Base-by-base conservation (phyloP, 2,113 vertebrate genomes). In the Amphiprion ocellaris region DNA sequence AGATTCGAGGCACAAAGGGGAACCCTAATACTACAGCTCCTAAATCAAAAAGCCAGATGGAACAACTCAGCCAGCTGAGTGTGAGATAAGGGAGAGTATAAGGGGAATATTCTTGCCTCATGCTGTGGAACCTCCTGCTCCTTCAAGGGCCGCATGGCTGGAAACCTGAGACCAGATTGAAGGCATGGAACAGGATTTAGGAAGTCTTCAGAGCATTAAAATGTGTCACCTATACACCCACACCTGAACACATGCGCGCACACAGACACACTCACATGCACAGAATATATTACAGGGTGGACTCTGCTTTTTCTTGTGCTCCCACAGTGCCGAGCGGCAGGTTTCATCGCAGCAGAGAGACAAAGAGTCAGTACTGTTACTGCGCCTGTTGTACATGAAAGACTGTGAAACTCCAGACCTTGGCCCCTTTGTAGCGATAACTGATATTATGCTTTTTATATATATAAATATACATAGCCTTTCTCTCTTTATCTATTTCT, bases 371-470 rank as follows among this genome's bases (percentile, higher is more conserved):
- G 86, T 39, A 63, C 83, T 69, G 82, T 68, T 79, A 59, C 79
- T 60, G 75, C 69, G 23, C 77, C 88, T 82, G 85, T 79, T 88
- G 82, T 80, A 81, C 77, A 85, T 79, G 79, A 87, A 85, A 87
- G 84, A 91, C 91, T 91, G 86, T 90, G 85, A 88, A 89, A 89
- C 88, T 92, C 91, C 91, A 93, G 92, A 92, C 62, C 77, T 52
- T 86, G 91, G 91, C 91, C 90, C 33, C 89, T 90, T 91, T 92
- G 91, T 92, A 93, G 90, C 91, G 88, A 92, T 33, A 53, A 84
- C 80, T 63, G 74, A 84, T 71, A 82, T 74, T 79, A 87, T 87
- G 82, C 87, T 91, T 90, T 87, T 83, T 87, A 77, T 89, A 86
- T 83, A 82, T 86, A 83, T 58, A 75, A 77, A 72, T 76, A 79